A percentile compares a stretch with the other conserved stretches of the same genome.
phyloP scores from a whole-genome alignment of 2,113 vertebrate genomes.

The Plecotus auritus region DNA sequence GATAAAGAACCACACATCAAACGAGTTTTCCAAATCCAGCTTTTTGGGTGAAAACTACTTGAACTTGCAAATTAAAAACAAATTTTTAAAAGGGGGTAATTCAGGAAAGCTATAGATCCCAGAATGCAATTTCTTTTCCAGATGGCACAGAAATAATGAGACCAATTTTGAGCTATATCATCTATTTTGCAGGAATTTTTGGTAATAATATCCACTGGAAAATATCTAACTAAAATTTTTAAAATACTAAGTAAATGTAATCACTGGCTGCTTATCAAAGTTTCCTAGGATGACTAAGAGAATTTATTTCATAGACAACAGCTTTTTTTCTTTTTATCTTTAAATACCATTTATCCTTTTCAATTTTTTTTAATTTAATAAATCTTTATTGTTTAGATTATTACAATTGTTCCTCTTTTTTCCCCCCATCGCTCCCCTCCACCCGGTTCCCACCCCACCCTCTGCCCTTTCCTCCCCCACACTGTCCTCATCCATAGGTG shows the following conservation, averaged over 20 bases:
- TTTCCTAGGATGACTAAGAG: constrained; percentile 50
- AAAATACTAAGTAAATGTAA: constrained; percentile 53
- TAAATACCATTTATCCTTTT: no score
- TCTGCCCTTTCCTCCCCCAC: no score
- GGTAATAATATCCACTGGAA: constrained; percentile 53
- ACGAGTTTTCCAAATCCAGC: neutral
- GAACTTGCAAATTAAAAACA: constrained; percentile 17
- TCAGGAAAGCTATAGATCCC: neutral
- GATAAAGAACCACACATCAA: neutral
- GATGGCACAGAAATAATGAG: neutral
- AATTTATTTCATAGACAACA: constrained; percentile 48
- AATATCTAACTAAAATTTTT: constrained; percentile 9
- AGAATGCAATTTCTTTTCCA: constrained; percentile 4
- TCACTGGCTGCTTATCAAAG: constrained; percentile 26
- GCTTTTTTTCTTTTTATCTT: neutral
- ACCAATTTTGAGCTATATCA: neutral
- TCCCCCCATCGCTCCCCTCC: no score
- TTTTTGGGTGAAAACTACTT: neutral
- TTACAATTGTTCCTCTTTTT: no score
- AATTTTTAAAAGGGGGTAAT: neutral
- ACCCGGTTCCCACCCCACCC: no score
- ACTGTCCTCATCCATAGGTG: no score
- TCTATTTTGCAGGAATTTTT: constrained; percentile 37
- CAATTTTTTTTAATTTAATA: no score
- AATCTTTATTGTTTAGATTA: no score